A percentile compares a stretch with the other conserved stretches of the same genome.
Conservation (phyloP, 2,888 invertebrate species). For the Meganola albula region DNA sequence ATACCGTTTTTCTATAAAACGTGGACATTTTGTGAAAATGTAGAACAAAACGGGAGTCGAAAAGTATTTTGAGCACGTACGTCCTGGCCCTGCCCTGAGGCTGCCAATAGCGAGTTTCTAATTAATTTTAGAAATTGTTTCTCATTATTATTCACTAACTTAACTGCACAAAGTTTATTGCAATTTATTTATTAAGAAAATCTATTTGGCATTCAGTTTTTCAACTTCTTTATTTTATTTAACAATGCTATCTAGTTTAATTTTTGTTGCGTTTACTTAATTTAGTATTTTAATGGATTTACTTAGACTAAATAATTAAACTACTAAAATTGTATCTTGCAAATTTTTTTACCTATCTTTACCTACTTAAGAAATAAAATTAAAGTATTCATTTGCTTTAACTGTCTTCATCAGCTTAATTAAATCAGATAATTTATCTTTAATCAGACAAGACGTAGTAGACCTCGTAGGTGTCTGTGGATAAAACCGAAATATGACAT, state of each 20-base stretch:
- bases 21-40: too few species aligned
- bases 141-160: conserved; percentile 45
- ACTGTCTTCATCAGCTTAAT: conserved; percentile 60
- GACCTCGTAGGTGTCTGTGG: too few species aligned
- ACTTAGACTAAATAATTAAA: too few species aligned
- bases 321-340: background rate
- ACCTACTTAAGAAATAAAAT: conserved; percentile 35
- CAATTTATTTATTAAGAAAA: conserved; percentile 12
- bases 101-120: conserved; percentile 53
- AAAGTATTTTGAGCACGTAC: conserved; percentile 70
- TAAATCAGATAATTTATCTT: conserved; percentile 60
- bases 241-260: too few species aligned
- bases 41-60: conserved; percentile 44
- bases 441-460: conserved; percentile 44
- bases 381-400: conserved; percentile 49
- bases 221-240: conserved; percentile 11
- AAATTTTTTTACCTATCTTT: background rate
- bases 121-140: conserved; percentile 65
- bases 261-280: too few species aligned
- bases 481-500: too few species aligned
- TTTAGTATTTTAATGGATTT: too few species aligned
- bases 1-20: too few species aligned
- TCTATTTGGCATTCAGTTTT: conserved; percentile 12
- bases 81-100: conserved; percentile 32
- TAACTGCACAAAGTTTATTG: conserved; percentile 27